Evolutionary conservation across 1,140 invertebrate species (phyloP).

Genomic region (Acyrthosiphon pisum): DNA sequence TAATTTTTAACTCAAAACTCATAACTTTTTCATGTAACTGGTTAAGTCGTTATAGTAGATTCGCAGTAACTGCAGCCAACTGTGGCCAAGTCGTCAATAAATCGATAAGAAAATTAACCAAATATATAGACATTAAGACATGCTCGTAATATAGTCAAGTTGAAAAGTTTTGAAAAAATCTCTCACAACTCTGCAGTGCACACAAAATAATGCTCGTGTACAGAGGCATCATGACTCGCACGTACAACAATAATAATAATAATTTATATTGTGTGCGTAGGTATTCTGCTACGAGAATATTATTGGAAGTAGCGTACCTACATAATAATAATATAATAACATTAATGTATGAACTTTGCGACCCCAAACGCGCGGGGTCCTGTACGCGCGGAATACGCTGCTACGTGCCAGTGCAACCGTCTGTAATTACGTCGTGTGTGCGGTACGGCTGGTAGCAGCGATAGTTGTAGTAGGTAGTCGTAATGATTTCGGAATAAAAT

Average conservation of each 20-base stretch:
- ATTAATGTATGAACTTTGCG: conserved; percentile 32
- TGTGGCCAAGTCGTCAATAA: too few species aligned
- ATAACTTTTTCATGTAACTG: too few species aligned
- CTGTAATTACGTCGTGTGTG: conserved; percentile 26
- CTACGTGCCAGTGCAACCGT: conserved; percentile 16
- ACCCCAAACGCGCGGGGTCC: not conserved
- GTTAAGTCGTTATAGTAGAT: too few species aligned
- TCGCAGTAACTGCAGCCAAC: too few species aligned
- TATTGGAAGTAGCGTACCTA: not conserved
- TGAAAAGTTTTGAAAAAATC: too few species aligned
- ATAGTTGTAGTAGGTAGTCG: not conserved
- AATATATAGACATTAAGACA: too few species aligned
- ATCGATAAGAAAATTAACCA: too few species aligned
- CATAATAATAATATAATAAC: not conserved
- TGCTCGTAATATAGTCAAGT: too few species aligned
- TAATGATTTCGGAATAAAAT: conserved; percentile 31
- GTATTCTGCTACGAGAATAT: not conserved
- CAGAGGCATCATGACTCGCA: not conserved
- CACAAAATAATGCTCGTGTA: too few species aligned
- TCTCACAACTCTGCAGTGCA: too few species aligned
- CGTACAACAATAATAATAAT: not conserved
- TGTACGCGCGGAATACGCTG: not conserved
- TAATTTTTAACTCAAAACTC: too few species aligned
- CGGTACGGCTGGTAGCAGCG: conserved; percentile 12
- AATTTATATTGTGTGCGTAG: not conserved